Conservation (phyloP, 2,797 vertebrate species). For the Salmo trutta region DNA sequence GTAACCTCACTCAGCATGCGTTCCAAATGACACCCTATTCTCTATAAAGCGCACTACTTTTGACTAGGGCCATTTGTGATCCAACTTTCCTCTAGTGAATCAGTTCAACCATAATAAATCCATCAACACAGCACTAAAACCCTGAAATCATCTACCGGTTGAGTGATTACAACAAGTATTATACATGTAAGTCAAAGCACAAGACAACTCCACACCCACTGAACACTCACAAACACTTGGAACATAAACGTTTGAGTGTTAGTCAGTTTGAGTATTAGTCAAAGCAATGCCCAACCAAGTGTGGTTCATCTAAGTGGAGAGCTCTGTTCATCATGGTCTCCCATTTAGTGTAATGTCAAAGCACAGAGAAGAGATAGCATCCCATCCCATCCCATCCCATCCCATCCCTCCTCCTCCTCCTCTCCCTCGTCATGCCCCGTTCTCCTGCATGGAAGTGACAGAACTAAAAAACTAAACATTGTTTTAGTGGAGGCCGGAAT, state of each 20-base stretch:
- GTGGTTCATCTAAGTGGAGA: background rate
- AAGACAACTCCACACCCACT: background rate
- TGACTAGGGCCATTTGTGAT: no score
- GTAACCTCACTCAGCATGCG: background rate
- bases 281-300: background rate
- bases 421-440: slow-evolving; percentile 22
- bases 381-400: slow-evolving; percentile 9
- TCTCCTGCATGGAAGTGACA: slow-evolving; percentile 14
- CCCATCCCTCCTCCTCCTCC: background rate
- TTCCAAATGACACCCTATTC: background rate
- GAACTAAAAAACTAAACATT: slow-evolving; percentile 13
- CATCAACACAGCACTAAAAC: background rate
- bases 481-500: slow-evolving; percentile 49
- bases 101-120: no score
- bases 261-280: background rate
- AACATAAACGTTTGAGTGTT: background rate
- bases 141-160: background rate
- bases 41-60: no score
- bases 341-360: slow-evolving; percentile 16
- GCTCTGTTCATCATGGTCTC: background rate
- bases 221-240: background rate
- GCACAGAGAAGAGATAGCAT: slow-evolving; percentile 24
- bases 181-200: background rate
- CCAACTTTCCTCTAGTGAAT: no score
- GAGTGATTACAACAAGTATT: background rate